Evolutionary conservation across 2,888 invertebrate genomes (phyloP), one percentile per base, ranked within the genome.

Genomic region (Nineta flava): DNA sequence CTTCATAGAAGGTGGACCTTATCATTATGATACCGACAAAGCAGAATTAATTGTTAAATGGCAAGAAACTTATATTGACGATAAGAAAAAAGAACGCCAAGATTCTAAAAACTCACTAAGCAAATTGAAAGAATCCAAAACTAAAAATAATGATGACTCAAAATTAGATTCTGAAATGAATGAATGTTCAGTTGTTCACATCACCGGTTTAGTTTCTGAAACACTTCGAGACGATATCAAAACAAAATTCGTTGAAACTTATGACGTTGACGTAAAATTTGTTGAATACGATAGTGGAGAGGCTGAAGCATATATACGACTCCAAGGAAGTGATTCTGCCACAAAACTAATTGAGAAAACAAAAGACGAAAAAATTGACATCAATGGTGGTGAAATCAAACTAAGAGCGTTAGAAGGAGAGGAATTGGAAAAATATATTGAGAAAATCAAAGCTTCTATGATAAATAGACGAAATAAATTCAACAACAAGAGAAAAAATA

Each of bases 221-320:
- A 73, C 38, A 68, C 73, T 60, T 69, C 71, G 87, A 32, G 88
- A 91, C 62, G 74, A 80, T 55, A 76, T 93, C 21, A 87, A 83
- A 59, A 76, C 78, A 50, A 77, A 79, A 41, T 69, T 92, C 4
- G 65, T 65, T n/a, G 70, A 74, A 53, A 62, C 77, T 46, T 75
- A 73, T 61, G 73, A 72, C 43, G 65, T 69, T 2, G 76, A 81
- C 35, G 70, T 85, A 45, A 81, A 83, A 0, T 92, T 75, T 62
- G 75, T 91, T 53, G 86, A 87, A 61, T 88, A 78, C 62, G 79
- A 76, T 56, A 77, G 76, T 48, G 88, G 87, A 1, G 80, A 87
- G 55, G 67, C 73, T 4, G 76, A 81, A 57, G 91, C 85, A 1
- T 81, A 80, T 67, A 71, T 87, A 15, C 75, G 90, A 41, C 72